phyloP scores from a whole-genome alignment of 2,113 vertebrate species.

The Canis aureus region DNA sequence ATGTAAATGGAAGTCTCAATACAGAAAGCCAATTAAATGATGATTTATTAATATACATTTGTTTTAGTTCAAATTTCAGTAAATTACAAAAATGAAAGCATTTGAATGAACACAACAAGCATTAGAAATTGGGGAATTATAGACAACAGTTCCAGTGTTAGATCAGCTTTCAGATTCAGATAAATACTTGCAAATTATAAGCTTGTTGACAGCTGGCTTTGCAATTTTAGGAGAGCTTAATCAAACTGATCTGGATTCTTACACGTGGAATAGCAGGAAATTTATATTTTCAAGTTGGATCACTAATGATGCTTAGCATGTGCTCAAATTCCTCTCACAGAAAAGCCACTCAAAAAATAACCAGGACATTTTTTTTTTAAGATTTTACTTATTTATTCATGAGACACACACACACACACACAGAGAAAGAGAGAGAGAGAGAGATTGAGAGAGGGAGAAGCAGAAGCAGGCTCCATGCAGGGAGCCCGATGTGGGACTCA shows the following conservation, averaged over 20 bases:
- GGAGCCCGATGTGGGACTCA: no score
- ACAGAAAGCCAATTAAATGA: background rate
- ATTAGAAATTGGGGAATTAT: background rate
- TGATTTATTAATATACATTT: background rate
- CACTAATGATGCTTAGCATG: background rate
- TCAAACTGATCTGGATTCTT: background rate
- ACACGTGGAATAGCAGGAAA: background rate
- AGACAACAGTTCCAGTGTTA: background rate
- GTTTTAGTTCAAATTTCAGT: conserved; percentile 1
- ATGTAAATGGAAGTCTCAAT: background rate
- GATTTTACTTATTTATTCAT: no score
- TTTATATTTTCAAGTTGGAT: conserved; percentile 38
- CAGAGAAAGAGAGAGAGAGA: no score
- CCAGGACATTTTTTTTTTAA: background rate
- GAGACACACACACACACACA: no score
- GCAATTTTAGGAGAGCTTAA: background rate
- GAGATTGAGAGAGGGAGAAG: no score
- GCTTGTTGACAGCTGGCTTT: conserved; percentile 15
- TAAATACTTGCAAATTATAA: background rate
- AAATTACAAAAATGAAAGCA: background rate
- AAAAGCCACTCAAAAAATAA: background rate
- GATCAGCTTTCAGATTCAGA: background rate
- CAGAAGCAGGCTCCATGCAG: no score
- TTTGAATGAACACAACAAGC: background rate
- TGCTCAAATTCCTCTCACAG: background rate